phyloP scores from a whole-genome alignment of 1,140 invertebrate genomes.

The Calliopsis andreniformis region DNA sequence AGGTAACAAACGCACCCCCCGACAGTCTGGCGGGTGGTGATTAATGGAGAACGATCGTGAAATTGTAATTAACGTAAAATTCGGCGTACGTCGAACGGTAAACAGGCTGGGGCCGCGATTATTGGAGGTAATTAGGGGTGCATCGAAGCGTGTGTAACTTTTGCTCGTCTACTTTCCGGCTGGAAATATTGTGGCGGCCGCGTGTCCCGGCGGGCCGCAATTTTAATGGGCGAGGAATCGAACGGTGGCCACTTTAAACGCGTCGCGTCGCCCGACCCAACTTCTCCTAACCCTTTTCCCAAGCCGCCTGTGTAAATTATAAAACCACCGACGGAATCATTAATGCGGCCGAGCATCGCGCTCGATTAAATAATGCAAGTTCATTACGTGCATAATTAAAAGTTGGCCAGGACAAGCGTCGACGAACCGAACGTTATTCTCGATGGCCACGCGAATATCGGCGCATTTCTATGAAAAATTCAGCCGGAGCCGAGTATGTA shows the following conservation, averaged over 20 bases:
- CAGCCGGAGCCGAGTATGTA: background rate
- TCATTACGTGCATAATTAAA: constrained; percentile 37
- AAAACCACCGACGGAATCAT: constrained; percentile 2
- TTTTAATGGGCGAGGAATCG: constrained; percentile 35
- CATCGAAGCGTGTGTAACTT: constrained; percentile 30
- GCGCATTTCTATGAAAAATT: constrained; percentile 26
- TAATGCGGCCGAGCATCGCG: constrained; percentile 2
- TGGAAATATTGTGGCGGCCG: constrained; percentile 17
- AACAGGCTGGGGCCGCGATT: constrained; percentile 32
- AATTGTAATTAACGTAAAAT: constrained; percentile 52
- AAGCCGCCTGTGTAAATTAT: background rate
- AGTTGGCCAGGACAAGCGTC: background rate
- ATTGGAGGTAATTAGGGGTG: constrained; percentile 38
- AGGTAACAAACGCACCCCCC: background rate
- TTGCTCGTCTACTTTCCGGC: constrained; percentile 13
- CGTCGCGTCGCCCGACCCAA: background rate
- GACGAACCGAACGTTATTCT: background rate
- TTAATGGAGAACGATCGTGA: constrained; percentile 43
- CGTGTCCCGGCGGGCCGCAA: background rate
- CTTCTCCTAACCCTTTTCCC: background rate
- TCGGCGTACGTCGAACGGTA: constrained; percentile 27
- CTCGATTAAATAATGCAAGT: constrained; percentile 36
- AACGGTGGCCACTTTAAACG: constrained; percentile 8
- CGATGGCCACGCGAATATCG: background rate
- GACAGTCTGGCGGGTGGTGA: background rate